Percentiles rank a stretch among this genome's conserved stretches.
Conservation (phyloP, 1,140 invertebrate genomes). For the Drosophila rufa region DNA sequence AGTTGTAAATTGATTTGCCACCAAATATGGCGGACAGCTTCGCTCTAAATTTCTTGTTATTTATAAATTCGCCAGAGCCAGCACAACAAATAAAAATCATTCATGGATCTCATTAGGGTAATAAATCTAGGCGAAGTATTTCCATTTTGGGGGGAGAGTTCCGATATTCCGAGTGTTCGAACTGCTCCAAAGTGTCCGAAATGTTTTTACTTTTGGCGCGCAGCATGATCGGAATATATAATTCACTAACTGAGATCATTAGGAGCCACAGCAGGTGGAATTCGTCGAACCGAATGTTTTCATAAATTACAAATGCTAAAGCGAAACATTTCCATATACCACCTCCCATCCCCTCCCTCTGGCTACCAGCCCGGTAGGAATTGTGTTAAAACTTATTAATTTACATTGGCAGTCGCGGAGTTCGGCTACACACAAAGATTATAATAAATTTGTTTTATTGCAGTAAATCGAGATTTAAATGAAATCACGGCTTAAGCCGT, state of each 20-base stretch:
- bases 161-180: constrained; percentile 2
- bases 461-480: constrained; percentile 73
- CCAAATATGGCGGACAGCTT: constrained; percentile 68
- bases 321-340: constrained; percentile 60
- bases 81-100: constrained; percentile 36
- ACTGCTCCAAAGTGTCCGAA: constrained; percentile 44
- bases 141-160: constrained; percentile 43
- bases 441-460: constrained; percentile 74
- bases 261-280: constrained; percentile 78
- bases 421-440: constrained; percentile 42
- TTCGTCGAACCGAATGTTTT: constrained; percentile 60
- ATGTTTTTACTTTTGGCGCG: constrained; percentile 57
- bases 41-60: constrained; percentile 71
- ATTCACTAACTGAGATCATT: constrained; percentile 73
- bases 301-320: constrained; percentile 66
- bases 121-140: constrained; percentile 54
- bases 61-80: constrained; percentile 44
- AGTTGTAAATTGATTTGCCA: constrained; percentile 76
- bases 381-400: constrained; percentile 73
- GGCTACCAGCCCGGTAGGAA: constrained; percentile 51
- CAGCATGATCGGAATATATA: constrained; percentile 72
- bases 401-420: constrained; percentile 43
- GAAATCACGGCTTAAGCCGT: constrained; percentile 50
- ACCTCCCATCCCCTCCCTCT: neutral
- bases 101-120: constrained; percentile 47